Base-by-base conservation (phyloP, 2,113 vertebrate species). In the Tinamus guttatus region DNA sequence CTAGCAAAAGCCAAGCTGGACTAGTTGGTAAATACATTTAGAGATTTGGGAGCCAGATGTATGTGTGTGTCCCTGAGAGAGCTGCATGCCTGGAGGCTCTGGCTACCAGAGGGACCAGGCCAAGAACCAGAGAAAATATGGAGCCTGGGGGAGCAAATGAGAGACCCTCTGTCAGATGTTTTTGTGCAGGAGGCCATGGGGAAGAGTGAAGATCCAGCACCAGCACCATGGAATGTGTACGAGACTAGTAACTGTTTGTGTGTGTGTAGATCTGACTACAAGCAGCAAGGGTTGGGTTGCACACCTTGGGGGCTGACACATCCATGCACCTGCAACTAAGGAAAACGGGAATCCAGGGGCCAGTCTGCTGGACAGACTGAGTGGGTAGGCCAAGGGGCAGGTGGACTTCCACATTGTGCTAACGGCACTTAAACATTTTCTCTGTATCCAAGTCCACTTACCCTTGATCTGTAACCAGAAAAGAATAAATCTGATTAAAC, bases 101-200 rank as follows among this genome's bases (percentile, higher is more conserved):
- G n/a, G 32, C 17, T 52, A 19, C 21, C 11, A 27, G 62, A 38
- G 19, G 8, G 25, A 59, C 9, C 36, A 40, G 62, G 36, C 51
- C 25, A 76, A 21, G 36, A n/a, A 13, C 52, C 59, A 43, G 20
- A 81, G 34, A 76, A 27, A 19, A 13, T n/a, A 16, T 51, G n/a
- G 5, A 5, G 15, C 78, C n/a, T 82, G 41, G n/a, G 67, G 28
- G 19, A 49, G 1, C 25, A 6, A 11, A 1, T n/a, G 24, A 45
- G 28, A 58, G 32, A 67, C 4, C 5, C 62, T 13, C 7, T 59
- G n/a, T 8, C 56, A 56, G 28, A 20, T 25, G 6, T 17, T 12
- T 38, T 2, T 0, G 13, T 63, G 36, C 25, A 58, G 18, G 32
- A 19, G 54, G 30, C 22, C 78, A 18, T 0, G 1, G 7, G 1